A percentile compares a stretch with the other conserved stretches of the same genome.
phyloP scores from a whole-genome alignment of 2,888 invertebrate genomes.

The Ochropleura plecta region DNA sequence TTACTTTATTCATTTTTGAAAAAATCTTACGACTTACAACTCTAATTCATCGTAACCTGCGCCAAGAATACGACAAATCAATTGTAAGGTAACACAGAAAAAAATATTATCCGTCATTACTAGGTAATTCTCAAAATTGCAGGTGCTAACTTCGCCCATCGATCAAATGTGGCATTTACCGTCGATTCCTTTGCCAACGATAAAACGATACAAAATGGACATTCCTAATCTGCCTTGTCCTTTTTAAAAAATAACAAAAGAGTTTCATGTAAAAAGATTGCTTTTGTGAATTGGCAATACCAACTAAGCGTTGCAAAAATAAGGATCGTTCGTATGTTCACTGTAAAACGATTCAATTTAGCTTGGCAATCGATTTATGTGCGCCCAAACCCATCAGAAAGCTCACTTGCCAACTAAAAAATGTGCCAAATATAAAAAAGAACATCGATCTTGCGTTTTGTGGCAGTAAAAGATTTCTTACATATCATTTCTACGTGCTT shows the following conservation, averaged over 20 bases:
- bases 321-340: conserved; percentile 19
- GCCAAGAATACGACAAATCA: conserved; percentile 8
- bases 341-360: conserved; percentile 13
- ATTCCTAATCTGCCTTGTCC: conserved; percentile 87
- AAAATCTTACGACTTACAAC: not conserved
- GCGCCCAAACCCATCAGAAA: not conserved
- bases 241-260: conserved; percentile 85
- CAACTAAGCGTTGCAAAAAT: not conserved
- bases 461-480: conserved; percentile 68
- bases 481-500: conserved; percentile 70
- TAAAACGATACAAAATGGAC: conserved; percentile 86
- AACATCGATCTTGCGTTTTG: conserved; percentile 83
- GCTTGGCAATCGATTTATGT: conserved; percentile 3
- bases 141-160: conserved; percentile 82
- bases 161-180: conserved; percentile 87
- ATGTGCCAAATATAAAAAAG: conserved; percentile 74
- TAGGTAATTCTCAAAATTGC: conserved; percentile 71
- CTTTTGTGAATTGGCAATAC: conserved; percentile 67
- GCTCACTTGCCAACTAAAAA: conserved; percentile 67
- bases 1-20: not conserved
- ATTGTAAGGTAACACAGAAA: conserved; percentile 22
- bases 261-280: conserved; percentile 74
- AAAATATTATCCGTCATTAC: conserved; percentile 56
- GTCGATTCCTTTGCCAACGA: conserved; percentile 73
- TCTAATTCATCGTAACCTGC: not conserved